Percentiles rank a stretch among this genome's conserved stretches.
These are phyloP conservation scores for Galaxias olidus DNA, from an alignment of 2,797 vertebrate genomes.

Conservation along the genomic window DNA sequence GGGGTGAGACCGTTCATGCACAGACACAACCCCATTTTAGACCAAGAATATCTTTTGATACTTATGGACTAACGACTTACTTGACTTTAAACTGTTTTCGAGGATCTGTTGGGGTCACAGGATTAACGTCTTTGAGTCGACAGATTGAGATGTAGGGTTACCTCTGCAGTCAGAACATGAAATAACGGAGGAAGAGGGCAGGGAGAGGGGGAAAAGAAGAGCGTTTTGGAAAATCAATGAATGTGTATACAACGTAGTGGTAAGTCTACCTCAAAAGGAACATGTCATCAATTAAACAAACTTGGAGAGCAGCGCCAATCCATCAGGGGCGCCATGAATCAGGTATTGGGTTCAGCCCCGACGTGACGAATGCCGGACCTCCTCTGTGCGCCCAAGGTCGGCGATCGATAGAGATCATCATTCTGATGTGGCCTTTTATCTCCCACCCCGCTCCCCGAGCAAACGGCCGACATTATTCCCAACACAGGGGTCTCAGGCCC, in stretches of 20 bases:
- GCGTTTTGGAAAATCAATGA: conserved; percentile 73
- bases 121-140: conserved; percentile 24
- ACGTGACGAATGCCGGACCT: conserved; percentile 78
- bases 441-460: conserved; percentile 65
- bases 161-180: conserved; percentile 45
- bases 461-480: conserved; percentile 75
- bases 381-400: conserved; percentile 75
- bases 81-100: not conserved
- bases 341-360: conserved; percentile 73
- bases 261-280: conserved; percentile 65
- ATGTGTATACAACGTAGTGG: conserved; percentile 53
- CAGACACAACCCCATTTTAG: conserved; percentile 29
- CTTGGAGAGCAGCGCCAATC: conserved; percentile 71
- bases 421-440: conserved; percentile 82
- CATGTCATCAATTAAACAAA: conserved; percentile 81
- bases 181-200: conserved; percentile 28
- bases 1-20: too few relatives aligned
- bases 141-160: conserved; percentile 36
- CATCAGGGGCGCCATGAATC: conserved; percentile 72
- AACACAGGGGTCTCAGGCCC: conserved; percentile 66
- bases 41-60: conserved; percentile 43
- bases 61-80: conserved; percentile 41
- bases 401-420: conserved; percentile 83
- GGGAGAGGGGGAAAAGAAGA: conserved; percentile 10
- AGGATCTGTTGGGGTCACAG: conserved; percentile 2